Base-by-base conservation (phyloP, 2,797 vertebrate genomes). In the Crenuchus spilurus region DNA sequence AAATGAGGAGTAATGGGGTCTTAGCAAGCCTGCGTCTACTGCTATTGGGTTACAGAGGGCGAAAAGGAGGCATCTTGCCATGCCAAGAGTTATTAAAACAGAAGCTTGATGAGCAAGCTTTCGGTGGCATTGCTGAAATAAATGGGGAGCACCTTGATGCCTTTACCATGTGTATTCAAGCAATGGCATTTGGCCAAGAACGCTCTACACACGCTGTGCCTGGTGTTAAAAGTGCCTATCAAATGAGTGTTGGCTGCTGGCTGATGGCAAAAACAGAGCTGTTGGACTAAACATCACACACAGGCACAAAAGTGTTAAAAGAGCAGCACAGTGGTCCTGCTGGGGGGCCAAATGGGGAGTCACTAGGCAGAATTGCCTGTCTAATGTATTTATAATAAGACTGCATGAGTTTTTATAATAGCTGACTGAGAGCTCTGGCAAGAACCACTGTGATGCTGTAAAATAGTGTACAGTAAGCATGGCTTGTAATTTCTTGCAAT, bases 31-130 rank as follows among this genome's bases (percentile, higher is more conserved):
- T 18, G 84, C 79, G 86, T 75, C 79, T 76, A 80, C 69, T 77
- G 71, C 83, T 88, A 90, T 88, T 70, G 86, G 87, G 83, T 88
- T 88, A 85, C 82, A 84, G 83, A 80, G 81, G 81, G 74, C n/a
- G 80, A 72, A 82, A 70, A 20, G 74, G 83, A 81, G 81, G 85
- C 48, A 41, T 67, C 72, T 66, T 54, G 83, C 75, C 77, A 81
- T 83, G 82, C 85, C 79, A 58, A 60, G 66, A 86, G 83, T 87
- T 87, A 88, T 89, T 90, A 91, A 91, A 92, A 92, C 90, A 91
- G 92, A 89, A 91, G 90, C 85, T 83, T 60, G 76, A 78, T 68
- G 58, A 79, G 72, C 48, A 78, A 81, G 76, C 75, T 76, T n/a
- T 71, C 69, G 58, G 70, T 77, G 63, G 77, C 83, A 86, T 79